A percentile compares a stretch with the other conserved stretches of the same genome.
These are phyloP conservation scores for Argyrosomus japonicus DNA, from an alignment of 2,113 vertebrate species.

Conservation along the genomic window DNA sequence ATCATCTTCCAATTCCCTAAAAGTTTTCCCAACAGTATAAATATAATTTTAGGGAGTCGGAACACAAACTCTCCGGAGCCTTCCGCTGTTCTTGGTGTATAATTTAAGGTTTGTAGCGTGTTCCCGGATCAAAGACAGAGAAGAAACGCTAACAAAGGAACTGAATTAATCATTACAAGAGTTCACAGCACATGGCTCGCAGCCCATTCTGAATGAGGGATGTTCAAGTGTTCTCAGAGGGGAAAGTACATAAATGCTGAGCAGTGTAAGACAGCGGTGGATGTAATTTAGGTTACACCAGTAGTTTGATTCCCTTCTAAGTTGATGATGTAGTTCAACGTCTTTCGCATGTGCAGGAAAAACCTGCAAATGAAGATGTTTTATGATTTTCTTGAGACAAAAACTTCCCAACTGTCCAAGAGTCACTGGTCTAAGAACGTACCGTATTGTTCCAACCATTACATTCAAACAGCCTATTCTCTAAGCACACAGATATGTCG, in stretches of 20 bases:
- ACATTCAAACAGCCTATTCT: not conserved
- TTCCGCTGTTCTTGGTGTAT: not conserved
- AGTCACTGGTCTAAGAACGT: not conserved
- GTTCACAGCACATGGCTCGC: not conserved
- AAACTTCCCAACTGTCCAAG: not conserved
- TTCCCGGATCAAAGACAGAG: conserved; percentile 3
- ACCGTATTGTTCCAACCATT: not conserved
- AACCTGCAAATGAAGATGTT: too few species aligned
- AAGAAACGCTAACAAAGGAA: not conserved
- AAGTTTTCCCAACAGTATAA: not conserved
- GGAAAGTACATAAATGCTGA: not conserved
- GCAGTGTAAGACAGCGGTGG: not conserved
- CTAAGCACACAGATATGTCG: not conserved
- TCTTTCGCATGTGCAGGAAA: too few species aligned
- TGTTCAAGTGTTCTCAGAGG: not conserved
- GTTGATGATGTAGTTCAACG: not conserved
- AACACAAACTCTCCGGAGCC: not conserved
- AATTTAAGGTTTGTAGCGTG: conserved; percentile 1
- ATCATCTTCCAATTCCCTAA: not conserved
- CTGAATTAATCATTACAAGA: conserved; percentile 12
- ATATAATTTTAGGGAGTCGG: not conserved
- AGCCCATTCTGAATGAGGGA: not conserved
- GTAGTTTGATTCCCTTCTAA: too few species aligned
- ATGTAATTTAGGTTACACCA: not conserved
- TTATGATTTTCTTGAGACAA: not conserved